These are phyloP conservation scores for Pheosia gnoma DNA, from an alignment of 2,888 invertebrate species.

Conservation along the genomic window DNA sequence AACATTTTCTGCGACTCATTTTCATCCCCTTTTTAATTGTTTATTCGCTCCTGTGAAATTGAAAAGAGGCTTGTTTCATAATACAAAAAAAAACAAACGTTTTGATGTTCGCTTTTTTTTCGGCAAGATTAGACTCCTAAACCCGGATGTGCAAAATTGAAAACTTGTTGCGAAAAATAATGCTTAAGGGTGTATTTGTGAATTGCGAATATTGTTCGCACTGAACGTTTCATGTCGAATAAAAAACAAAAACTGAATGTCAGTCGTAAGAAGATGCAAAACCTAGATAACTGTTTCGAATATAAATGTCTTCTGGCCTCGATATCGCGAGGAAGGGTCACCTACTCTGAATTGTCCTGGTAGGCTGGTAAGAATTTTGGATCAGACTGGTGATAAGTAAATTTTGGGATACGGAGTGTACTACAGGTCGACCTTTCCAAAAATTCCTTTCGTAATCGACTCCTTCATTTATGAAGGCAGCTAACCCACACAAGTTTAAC, in stretches of 20 bases:
- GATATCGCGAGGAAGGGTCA: too few species aligned
- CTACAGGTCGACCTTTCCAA: too few species aligned
- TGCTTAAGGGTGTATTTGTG: constrained; percentile 14
- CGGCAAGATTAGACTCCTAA: constrained; percentile 46
- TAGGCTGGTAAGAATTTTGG: too few species aligned
- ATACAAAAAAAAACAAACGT: constrained; percentile 36
- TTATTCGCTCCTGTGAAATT: constrained; percentile 28
- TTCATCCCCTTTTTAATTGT: constrained; percentile 20
- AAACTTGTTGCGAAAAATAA: constrained; percentile 25
- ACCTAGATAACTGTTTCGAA: too few species aligned
- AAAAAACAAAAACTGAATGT: background rate
- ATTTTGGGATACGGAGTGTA: too few species aligned
- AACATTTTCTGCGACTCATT: constrained; percentile 14
- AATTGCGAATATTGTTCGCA: background rate
- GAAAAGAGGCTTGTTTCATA: constrained; percentile 32
- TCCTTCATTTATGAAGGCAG: too few species aligned
- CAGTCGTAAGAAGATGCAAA: too few species aligned
- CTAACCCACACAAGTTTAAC: too few species aligned
- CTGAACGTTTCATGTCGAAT: background rate
- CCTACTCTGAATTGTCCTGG: too few species aligned
- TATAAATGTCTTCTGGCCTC: too few species aligned
- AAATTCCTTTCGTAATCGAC: too few species aligned
- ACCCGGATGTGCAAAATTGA: constrained; percentile 50
- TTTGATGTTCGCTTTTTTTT: constrained; percentile 39
- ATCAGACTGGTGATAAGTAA: too few species aligned